Percentiles rank a stretch among this genome's conserved stretches.
Conservation (phyloP, 2,797 vertebrate genomes). For the Semotilus atromaculatus region DNA sequence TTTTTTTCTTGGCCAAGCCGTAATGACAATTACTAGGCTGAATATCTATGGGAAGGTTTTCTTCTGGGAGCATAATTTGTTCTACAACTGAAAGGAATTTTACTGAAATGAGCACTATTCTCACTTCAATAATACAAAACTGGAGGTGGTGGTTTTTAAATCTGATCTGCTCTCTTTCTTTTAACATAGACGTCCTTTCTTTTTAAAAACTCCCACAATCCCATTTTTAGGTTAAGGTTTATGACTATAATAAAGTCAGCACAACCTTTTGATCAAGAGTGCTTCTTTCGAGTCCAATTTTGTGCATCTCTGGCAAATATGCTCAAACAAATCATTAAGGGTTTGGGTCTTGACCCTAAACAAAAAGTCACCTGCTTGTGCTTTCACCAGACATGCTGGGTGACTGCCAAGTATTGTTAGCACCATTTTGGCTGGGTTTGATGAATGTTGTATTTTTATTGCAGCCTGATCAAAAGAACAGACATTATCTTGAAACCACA, state of each 20-base stretch:
- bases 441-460: slow-evolving; percentile 52
- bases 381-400: slow-evolving; percentile 8
- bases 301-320: slow-evolving; percentile 48
- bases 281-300: slow-evolving; percentile 55
- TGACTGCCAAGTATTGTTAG: slow-evolving; percentile 33
- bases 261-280: slow-evolving; percentile 57
- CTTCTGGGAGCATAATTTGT: not conserved
- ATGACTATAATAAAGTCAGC: slow-evolving; percentile 64
- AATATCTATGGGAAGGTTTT: not conserved
- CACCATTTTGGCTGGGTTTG: slow-evolving; percentile 35
- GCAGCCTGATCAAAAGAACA: slow-evolving; percentile 68
- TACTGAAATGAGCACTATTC: not conserved
- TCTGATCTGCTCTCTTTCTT: not conserved
- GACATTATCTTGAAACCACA: slow-evolving; percentile 70
- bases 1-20: slow-evolving; percentile 48
- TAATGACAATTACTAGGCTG: not conserved
- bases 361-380: slow-evolving; percentile 16
- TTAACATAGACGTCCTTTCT: not conserved
- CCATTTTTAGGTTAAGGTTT: slow-evolving; percentile 60
- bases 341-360: slow-evolving; percentile 15
- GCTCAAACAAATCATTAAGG: slow-evolving; percentile 13
- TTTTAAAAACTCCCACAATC: slow-evolving; percentile 4
- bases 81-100: not conserved
- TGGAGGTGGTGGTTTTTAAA: not conserved
- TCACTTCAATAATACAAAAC: not conserved